Evolutionary conservation across 2,888 invertebrate genomes (phyloP).

Genomic region (Papilio protenor): DNA sequence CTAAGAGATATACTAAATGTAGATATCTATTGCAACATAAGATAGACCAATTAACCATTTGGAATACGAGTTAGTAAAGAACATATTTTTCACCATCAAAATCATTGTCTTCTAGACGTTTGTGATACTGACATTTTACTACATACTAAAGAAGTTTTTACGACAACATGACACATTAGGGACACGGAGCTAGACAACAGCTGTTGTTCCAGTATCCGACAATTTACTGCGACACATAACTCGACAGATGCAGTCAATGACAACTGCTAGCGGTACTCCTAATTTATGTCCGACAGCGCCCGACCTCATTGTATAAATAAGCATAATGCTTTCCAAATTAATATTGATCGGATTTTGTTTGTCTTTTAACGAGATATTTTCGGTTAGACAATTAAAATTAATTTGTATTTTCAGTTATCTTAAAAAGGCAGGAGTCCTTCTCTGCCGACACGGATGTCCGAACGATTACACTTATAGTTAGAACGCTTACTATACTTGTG

Average conservation of each 20-base stretch:
- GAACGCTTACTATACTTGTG: too few relatives aligned
- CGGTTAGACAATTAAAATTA: neutral
- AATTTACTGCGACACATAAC: slow-evolving; percentile 32
- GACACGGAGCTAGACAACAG: slow-evolving; percentile 7
- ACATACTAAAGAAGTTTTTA: neutral
- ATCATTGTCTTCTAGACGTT: neutral
- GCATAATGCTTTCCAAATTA: neutral
- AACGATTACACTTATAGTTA: too few relatives aligned
- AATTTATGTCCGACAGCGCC: slow-evolving; percentile 28
- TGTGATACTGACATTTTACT: neutral
- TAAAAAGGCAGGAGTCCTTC: neutral
- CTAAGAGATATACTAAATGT: too few relatives aligned
- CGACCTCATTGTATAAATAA: slow-evolving; percentile 19
- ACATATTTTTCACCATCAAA: neutral
- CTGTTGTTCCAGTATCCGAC: slow-evolving; percentile 17
- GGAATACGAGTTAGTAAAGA: neutral
- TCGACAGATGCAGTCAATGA: slow-evolving; percentile 34
- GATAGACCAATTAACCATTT: too few relatives aligned
- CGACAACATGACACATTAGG: slow-evolving; percentile 2
- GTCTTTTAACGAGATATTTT: neutral
- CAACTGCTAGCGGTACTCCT: slow-evolving; percentile 28
- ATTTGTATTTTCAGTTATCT: neutral
- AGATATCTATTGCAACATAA: too few relatives aligned
- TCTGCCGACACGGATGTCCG: neutral
- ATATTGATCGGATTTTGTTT: slow-evolving; percentile 3